Evolutionary conservation across 2,888 invertebrate genomes (phyloP), one percentile per base, ranked within the genome.

Genomic region (Crossocerus cetratus): DNA sequence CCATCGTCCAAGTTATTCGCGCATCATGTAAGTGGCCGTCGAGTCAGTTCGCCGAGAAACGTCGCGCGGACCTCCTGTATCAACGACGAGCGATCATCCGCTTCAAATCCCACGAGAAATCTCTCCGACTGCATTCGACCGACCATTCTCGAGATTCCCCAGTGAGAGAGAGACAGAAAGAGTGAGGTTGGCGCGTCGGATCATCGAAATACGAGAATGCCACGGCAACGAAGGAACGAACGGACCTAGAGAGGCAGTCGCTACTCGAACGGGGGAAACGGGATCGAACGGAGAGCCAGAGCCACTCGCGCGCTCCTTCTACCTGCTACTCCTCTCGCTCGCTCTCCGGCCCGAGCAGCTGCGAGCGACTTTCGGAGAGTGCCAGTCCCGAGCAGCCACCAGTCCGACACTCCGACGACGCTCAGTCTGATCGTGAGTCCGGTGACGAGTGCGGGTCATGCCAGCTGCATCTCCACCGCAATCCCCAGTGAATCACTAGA

Each of bases 201-300:
- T 21, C 20, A 49, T 64, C 54, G 60, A 64, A 67, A 74, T 32
- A 32, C 65, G 73, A 77, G 68, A 77, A 77, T 71, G 70, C 73
- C 20, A 77, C 65, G 67, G 67, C 67, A 56, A 65, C 68, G 61
- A 59, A 44, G 59, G 13, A 70, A 32, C 69, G 45, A 70, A 59
- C 56, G 49, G 20, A 54, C 49, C 8, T 65, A 67, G 49, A 63
- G 42, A 53, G 55, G 32, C 16, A 61, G 55, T 59, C 65, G 67
- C 59, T 70, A 67, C 67, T 62, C 53, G 45, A 18, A 42, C 64
- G 65, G 32, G 54, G 54, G 71, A 72, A 58, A 71, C 13, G 32
- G 23, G 22, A 55, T 72, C 76, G 72, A 75, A 71, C 62, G 63
- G 16, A 14, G 49, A 4, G 4, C n/a, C n/a, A n/a, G n/a, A n/a